Conservation (phyloP, 2,113 vertebrate species). For the Xiphophorus hellerii region DNA sequence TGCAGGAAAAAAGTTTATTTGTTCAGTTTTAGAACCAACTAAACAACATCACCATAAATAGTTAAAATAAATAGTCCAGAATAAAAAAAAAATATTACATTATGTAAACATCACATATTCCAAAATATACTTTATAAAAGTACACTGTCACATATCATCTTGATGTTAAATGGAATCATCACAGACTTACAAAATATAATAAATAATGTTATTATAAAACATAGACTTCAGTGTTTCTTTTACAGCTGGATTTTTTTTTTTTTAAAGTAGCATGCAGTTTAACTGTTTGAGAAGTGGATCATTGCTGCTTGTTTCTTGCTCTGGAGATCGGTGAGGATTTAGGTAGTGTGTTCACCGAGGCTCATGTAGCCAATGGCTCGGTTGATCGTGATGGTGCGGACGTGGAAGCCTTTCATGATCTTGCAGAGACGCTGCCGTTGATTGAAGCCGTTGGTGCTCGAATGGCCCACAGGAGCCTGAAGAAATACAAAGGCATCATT, state of each 20-base stretch:
- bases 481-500: conserved; percentile 9
- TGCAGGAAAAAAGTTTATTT: conserved; percentile 61
- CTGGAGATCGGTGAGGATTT: neutral
- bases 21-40: conserved; percentile 28
- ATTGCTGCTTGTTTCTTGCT: neutral
- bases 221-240: conserved; percentile 39
- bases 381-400: conserved; percentile 83
- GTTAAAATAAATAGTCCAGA: conserved; percentile 52
- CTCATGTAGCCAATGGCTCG: conserved; percentile 79
- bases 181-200: conserved; percentile 6
- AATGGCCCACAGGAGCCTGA: conserved; percentile 22
- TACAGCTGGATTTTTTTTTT: neutral
- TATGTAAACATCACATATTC: conserved; percentile 50
- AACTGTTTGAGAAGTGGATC: conserved; percentile 6
- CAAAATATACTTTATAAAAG: conserved; percentile 30
- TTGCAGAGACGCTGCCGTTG: conserved; percentile 80
- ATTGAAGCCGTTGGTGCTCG: conserved; percentile 48
- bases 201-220: conserved; percentile 26
- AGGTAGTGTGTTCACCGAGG: conserved; percentile 48
- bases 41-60: conserved; percentile 50
- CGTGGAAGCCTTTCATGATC: conserved; percentile 81
- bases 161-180: conserved; percentile 29
- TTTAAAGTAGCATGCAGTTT: neutral
- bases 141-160: conserved; percentile 23
- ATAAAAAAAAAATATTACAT: conserved; percentile 10